phyloP scores from a whole-genome alignment of 2,888 invertebrate genomes.

The Macaria liturata region DNA sequence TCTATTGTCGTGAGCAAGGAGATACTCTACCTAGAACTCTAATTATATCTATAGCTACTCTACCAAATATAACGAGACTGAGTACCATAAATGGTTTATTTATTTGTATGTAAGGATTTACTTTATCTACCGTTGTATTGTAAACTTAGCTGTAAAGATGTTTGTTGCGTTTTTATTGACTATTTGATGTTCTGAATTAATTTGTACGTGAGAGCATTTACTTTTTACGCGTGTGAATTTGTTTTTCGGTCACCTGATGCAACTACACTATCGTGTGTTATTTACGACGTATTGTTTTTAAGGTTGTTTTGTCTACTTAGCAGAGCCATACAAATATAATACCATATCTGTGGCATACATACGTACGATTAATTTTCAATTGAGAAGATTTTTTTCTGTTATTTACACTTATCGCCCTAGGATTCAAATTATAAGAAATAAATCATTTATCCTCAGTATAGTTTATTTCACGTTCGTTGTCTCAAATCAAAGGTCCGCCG shows the following conservation, averaged over 20 bases:
- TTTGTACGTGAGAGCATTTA: constrained; percentile 19
- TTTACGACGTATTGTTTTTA: too few species aligned
- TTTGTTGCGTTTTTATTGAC: neutral
- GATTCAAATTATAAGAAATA: neutral
- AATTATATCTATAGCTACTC: neutral
- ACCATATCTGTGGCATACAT: too few species aligned
- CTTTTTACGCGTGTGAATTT: constrained; percentile 10
- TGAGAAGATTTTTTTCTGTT: too few species aligned
- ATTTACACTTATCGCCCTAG: too few species aligned
- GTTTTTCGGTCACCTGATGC: too few species aligned
- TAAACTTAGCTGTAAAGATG: constrained; percentile 10
- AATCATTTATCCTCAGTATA: neutral
- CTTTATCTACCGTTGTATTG: constrained; percentile 18
- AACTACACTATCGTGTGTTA: too few species aligned
- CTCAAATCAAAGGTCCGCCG: constrained; percentile 10
- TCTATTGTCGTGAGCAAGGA: constrained; percentile 1
- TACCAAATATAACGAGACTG: neutral
- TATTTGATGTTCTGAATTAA: constrained; percentile 11
- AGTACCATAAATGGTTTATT: constrained; percentile 1
- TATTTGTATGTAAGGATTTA: neutral
- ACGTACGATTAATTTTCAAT: too few species aligned
- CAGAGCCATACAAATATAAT: too few species aligned
- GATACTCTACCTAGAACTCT: constrained; percentile 15
- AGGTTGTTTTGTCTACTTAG: too few species aligned
- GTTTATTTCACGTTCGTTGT: constrained; percentile 8